Evolutionary conservation across 2,797 vertebrate species (phyloP), one percentile per base, ranked within the genome.

Genomic region (Babyrousa celebensis): DNA sequence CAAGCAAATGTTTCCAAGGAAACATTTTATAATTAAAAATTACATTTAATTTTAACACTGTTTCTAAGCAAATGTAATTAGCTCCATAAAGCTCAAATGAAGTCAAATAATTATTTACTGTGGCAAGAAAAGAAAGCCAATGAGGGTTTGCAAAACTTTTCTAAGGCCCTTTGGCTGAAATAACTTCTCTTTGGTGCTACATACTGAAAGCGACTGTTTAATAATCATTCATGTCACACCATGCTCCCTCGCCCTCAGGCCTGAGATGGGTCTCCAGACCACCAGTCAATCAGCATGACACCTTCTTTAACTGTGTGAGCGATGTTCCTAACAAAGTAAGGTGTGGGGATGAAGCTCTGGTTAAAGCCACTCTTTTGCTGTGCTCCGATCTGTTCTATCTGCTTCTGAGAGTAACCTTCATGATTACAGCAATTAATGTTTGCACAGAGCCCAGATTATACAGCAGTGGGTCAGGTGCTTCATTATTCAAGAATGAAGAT

Each of bases 41-140:
- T 98, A 94, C 97, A 98, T 98, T 98, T 98, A 97, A 92, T 98
- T 98, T 98, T 98, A 96, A 98, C 97, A 96, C 90, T 97, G 85
- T 98, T 98, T 98, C 97, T 97, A 96, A 97, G 97, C 98, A 98
- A 97, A 98, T 98, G 96, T 97, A 98, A 98, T 99, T 99, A 98
- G 97, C 95, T 97, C 94, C 91, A 90, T 82, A 98, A 96, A 98
- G 88, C 96, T 97, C 96, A 97, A 98, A 97, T 91, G 97, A 98
- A 97, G 74, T 95, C 77, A 96, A 95, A 80, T 92, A 97, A 96
- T 97, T 98, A 95, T 98, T 98, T 98, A 98, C 97, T 93, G 94
- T 85, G 93, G 94, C 97, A 98, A 96, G 77, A 96, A 97, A 97
- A 97, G 80, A 98, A 98, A 98, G 74, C 91, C 97, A 97, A 97